These are phyloP conservation scores for Cryptoleucopteryx plumbea DNA, from an alignment of 2,113 vertebrate genomes.

Conservation along the genomic window DNA sequence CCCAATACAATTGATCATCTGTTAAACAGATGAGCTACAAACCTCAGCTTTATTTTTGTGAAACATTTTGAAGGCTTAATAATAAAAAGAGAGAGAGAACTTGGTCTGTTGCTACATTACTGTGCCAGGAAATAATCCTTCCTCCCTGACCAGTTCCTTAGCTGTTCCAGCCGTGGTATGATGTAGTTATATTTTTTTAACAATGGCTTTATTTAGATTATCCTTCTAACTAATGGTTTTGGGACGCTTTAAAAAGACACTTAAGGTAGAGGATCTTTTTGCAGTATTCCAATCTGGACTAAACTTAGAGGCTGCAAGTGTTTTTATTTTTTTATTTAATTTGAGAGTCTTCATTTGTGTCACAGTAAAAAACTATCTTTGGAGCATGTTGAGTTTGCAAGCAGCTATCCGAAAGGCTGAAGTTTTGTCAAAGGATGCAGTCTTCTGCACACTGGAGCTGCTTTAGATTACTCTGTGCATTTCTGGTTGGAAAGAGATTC, in stretches of 20 bases:
- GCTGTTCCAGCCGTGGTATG: neutral
- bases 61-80: neutral
- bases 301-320: neutral
- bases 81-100: neutral
- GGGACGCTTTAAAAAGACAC: neutral
- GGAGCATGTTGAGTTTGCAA: neutral
- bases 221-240: conserved; percentile 18
- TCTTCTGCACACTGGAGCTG: neutral
- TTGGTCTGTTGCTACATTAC: neutral
- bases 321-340: neutral
- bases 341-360: neutral
- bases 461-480: neutral
- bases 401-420: neutral
- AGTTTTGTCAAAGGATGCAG: neutral
- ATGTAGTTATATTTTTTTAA: conserved; percentile 22
- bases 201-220: conserved; percentile 37
- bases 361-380: neutral
- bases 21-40: neutral
- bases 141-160: neutral
- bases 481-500: neutral
- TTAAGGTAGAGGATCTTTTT: neutral
- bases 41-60: neutral
- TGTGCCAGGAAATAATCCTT: conserved; percentile 13
- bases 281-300: neutral
- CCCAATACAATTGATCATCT: neutral